phyloP scores from a whole-genome alignment of 2,113 vertebrate species.

The Merops nubicus region DNA sequence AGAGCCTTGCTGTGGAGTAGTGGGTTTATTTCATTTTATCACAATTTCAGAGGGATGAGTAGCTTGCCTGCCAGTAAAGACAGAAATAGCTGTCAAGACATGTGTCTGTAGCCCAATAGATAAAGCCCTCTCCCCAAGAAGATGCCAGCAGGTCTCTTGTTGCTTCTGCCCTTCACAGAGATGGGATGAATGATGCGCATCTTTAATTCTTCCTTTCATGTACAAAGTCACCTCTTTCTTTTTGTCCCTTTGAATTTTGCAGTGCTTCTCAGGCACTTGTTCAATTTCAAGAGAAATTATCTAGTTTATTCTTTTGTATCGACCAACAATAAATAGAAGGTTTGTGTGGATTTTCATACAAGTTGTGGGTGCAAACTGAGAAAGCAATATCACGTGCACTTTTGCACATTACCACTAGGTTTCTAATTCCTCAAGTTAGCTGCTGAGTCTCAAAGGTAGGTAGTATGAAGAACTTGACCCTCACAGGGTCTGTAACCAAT shows the following conservation, averaged over 20 bases:
- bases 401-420: fast-evolving
- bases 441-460: background rate
- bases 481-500: background rate
- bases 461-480: background rate
- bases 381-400: background rate
- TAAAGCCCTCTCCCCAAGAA: background rate
- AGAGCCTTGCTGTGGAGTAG: background rate
- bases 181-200: background rate
- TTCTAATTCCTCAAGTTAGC: background rate
- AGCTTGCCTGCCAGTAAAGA: background rate
- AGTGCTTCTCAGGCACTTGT: background rate
- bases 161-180: background rate
- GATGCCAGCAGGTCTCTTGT: background rate
- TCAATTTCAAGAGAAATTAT: background rate
- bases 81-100: background rate
- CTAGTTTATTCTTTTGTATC: background rate
- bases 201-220: background rate
- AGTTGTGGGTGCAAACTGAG: background rate
- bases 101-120: background rate
- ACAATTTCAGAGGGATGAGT: background rate
- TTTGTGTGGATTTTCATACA: background rate
- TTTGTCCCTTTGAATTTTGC: background rate
- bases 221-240: background rate
- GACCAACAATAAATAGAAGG: background rate
- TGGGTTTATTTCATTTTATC: background rate